phyloP scores from a whole-genome alignment of 1,140 invertebrate genomes.

The Scaptomyza montana region DNA sequence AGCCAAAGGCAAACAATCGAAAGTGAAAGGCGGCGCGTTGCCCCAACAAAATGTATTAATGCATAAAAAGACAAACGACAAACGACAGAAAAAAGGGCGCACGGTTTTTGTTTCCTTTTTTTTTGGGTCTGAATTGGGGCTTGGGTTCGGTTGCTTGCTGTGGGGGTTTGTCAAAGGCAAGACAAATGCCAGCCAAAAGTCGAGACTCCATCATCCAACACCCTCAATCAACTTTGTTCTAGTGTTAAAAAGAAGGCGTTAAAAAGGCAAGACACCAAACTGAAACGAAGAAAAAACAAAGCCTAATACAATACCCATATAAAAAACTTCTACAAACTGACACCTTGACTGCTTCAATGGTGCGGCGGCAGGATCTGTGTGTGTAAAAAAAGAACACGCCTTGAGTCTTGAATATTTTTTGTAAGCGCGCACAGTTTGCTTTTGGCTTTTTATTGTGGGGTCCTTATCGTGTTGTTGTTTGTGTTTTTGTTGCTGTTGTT shows the following conservation, averaged over 20 bases:
- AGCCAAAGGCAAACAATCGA: slow-evolving; percentile 33
- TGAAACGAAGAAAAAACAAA: neutral
- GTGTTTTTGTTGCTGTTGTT: slow-evolving; percentile 13
- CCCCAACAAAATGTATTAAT: slow-evolving; percentile 24
- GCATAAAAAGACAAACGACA: slow-evolving; percentile 26
- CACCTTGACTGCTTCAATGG: slow-evolving; percentile 32
- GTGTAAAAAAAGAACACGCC: slow-evolving; percentile 33
- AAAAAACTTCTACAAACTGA: slow-evolving; percentile 49
- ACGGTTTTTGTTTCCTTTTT: neutral
- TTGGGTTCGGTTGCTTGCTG: neutral
- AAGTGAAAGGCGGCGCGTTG: slow-evolving; percentile 22
- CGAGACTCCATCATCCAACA: neutral
- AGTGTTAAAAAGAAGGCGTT: slow-evolving; percentile 42
- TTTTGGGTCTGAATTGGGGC: neutral
- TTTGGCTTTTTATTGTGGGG: slow-evolving; percentile 37
- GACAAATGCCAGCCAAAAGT: slow-evolving; percentile 59
- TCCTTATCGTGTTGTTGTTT: slow-evolving; percentile 14
- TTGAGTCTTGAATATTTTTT: neutral
- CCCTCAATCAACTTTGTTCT: neutral
- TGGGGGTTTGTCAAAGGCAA: slow-evolving; percentile 32
- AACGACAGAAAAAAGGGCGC: slow-evolving; percentile 22
- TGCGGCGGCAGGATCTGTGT: neutral
- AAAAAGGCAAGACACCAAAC: slow-evolving; percentile 45
- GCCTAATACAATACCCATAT: slow-evolving; percentile 27
- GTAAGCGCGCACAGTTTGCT: slow-evolving; percentile 65